Base-by-base conservation (phyloP, 1,140 invertebrate species). In the Ericerus pela region DNA sequence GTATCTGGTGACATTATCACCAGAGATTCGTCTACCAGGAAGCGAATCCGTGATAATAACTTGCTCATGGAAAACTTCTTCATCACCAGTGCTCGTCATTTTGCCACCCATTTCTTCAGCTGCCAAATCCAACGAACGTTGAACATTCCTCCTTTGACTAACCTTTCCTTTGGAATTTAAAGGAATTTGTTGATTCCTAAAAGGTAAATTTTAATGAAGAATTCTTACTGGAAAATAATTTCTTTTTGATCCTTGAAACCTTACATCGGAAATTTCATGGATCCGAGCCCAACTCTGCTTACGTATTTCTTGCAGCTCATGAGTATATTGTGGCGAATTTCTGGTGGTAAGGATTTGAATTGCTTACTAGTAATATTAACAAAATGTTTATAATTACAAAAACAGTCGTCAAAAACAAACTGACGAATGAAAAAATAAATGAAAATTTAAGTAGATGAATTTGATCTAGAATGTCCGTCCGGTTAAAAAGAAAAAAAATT, bases 251-350 rank as follows among this genome's bases (percentile, higher is more conserved):
- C 10, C 16, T 67, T 54, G 74, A 75, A 79, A 71, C 70, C 73
- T 76, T 67, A 87, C 77, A 62, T 84, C 76, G 18, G 89, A 88
- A 67, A 94, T 75, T 64, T 90, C 81, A 66, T 88, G 78, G 6
- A 92, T 70, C 30, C 60, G 58, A 26, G 79, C 82, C 88, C 88
- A 93, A 65, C 81, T 89, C 69, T 84, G 84, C 69, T 94, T 95
- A 59, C 85, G 79, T 5, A 83, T 88, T 68, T 94, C 88, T 70
- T 91, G 91, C 43, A 96, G 75, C 65, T 96, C 91, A 38, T 80
- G 0, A 98, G 73, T 62, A 97, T 84, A 68, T 97, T 92, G 73
- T 95, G 90, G 59, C 90, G 81, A 10, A 92, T 81, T 70, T 95
- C 87, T 0, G 84, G 72, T 14, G 91, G 88, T 56, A 97, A 70